Base-by-base conservation (phyloP, 2,113 vertebrate genomes). In the Salvelinus alpinus region DNA sequence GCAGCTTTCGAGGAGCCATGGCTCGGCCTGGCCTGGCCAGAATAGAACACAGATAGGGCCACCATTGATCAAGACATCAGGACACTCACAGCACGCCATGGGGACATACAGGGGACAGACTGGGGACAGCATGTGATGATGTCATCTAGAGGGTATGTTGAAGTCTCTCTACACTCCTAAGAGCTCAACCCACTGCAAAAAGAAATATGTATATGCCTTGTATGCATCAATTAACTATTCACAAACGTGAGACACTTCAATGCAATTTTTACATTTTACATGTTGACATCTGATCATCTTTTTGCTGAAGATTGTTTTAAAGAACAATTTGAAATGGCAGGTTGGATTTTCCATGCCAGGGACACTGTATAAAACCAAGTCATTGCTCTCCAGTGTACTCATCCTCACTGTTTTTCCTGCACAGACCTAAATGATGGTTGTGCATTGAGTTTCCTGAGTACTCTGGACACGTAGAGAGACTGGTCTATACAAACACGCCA, bases 401-500 rank as follows among this genome's bases (percentile, higher is more conserved):
- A 44, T 44, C 38, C 38, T 44, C 38, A 44, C 38, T 11, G 20
- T 18, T 65, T 57, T 62, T 22, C 5, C 48, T 71, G 64, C 80
- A 86, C 82, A 8, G 12, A 8, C 88, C 74, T 85, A 88, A 87
- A 86, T 88, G 72, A 90, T 89, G 85, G 84, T 86, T 88, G 82
- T 86, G 81, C 82, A 87, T 88, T 75, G 84, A 86, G 84, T 85
- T 90, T 82, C 82, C 75, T 73, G 80, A 88, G 82, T 74, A 73
- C 73, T 69, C 5, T n/a, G 75, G 82, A 84, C 27, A 51, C 48
- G 77, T 60, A 79, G 85, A 88, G 81, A 87, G 90, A 86, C 80
- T 78, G 87, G 81, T 79, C 87, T 89, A 70, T 75, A 85, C 89
- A 89, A 89, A 91, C 86, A 88, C 74, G 78, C 85, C 66, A 72